Conservation (phyloP, 37 sponge, comb jelly and placozoan genomes). For the Bolinopsis microptera region DNA sequence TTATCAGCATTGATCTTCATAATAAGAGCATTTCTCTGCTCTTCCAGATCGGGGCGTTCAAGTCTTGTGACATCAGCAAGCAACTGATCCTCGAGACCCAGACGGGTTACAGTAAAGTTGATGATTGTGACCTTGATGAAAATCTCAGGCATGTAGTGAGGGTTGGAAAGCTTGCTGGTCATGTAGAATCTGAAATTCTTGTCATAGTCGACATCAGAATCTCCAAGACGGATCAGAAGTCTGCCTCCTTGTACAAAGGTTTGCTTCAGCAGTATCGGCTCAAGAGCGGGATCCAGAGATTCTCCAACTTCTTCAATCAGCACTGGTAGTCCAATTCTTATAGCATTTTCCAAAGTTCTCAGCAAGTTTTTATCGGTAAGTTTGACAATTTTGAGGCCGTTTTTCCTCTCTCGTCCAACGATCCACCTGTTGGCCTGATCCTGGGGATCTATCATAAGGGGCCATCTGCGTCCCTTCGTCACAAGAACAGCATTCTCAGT, state of each 20-base stretch:
- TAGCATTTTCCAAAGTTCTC: slow-evolving; percentile 97
- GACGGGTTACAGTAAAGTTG: slow-evolving; percentile 97
- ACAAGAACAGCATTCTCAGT: slow-evolving; percentile 98
- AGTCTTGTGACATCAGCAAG: slow-evolving; percentile 96
- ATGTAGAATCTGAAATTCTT: slow-evolving; percentile 99
- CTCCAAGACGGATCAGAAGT: slow-evolving; percentile 92
- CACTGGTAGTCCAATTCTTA: slow-evolving; percentile 94
- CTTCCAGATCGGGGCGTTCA: slow-evolving; percentile 94
- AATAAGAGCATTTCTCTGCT: slow-evolving; percentile 91
- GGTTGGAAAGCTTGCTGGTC: slow-evolving; percentile 97
- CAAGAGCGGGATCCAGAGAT: slow-evolving; percentile 93
- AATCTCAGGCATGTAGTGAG: slow-evolving; percentile 98
- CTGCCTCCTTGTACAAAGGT: slow-evolving; percentile 95
- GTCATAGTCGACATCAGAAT: slow-evolving; percentile 98
- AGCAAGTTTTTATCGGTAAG: slow-evolving; percentile 95
- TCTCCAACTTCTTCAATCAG: slow-evolving; percentile 96
- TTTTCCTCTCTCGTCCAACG: slow-evolving; percentile 82
- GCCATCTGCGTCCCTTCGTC: slow-evolving; percentile 93
- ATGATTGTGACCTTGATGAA: slow-evolving; percentile 99
- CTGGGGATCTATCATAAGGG: slow-evolving; percentile 99
- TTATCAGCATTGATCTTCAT: slow-evolving; percentile 91
- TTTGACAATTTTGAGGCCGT: slow-evolving; percentile 96
- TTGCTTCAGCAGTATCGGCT: slow-evolving; percentile 94
- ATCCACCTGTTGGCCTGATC: slow-evolving; percentile 98
- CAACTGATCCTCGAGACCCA: slow-evolving; percentile 98